phyloP scores from a whole-genome alignment of 2,888 invertebrate species.

The Erebia epiphron region DNA sequence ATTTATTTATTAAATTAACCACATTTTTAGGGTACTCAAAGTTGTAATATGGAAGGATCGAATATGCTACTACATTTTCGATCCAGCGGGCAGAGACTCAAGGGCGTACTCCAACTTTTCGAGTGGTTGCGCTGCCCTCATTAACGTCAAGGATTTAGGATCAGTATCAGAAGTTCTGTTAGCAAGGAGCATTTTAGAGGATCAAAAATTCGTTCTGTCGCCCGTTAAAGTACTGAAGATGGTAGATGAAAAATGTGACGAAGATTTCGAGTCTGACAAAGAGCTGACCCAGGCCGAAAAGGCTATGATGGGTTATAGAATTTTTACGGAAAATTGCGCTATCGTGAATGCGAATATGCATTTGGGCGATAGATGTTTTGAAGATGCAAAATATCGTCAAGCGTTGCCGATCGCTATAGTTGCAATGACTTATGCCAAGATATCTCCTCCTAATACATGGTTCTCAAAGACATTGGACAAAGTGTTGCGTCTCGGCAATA shows the following conservation, averaged over 20 bases:
- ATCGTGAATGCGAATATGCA: slow-evolving; percentile 83
- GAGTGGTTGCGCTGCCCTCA: slow-evolving; percentile 81
- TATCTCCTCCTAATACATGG: slow-evolving; percentile 85
- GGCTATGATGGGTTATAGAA: slow-evolving; percentile 80
- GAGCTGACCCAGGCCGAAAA: slow-evolving; percentile 75
- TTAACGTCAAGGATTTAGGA: slow-evolving; percentile 79
- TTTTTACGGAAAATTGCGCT: slow-evolving; percentile 81
- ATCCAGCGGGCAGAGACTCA: slow-evolving; percentile 82
- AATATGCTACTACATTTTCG: slow-evolving; percentile 85
- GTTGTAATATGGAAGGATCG: slow-evolving; percentile 84
- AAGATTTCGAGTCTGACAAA: slow-evolving; percentile 75
- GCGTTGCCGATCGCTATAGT: slow-evolving; percentile 83
- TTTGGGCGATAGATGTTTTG: slow-evolving; percentile 82
- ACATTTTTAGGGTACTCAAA: slow-evolving; percentile 62
- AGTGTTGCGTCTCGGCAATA: slow-evolving; percentile 82
- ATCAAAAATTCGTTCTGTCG: slow-evolving; percentile 76
- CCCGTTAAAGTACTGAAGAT: slow-evolving; percentile 75
- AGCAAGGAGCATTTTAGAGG: slow-evolving; percentile 71
- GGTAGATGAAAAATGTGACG: slow-evolving; percentile 67
- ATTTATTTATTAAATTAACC: neutral
- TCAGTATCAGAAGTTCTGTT: slow-evolving; percentile 77
- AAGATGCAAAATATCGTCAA: slow-evolving; percentile 82
- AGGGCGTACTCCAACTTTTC: slow-evolving; percentile 75
- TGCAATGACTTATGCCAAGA: slow-evolving; percentile 85
- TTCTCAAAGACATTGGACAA: slow-evolving; percentile 82